Evolutionary conservation across 2,797 vertebrate species (phyloP).

Genomic region (Psittacula derbiana): DNA sequence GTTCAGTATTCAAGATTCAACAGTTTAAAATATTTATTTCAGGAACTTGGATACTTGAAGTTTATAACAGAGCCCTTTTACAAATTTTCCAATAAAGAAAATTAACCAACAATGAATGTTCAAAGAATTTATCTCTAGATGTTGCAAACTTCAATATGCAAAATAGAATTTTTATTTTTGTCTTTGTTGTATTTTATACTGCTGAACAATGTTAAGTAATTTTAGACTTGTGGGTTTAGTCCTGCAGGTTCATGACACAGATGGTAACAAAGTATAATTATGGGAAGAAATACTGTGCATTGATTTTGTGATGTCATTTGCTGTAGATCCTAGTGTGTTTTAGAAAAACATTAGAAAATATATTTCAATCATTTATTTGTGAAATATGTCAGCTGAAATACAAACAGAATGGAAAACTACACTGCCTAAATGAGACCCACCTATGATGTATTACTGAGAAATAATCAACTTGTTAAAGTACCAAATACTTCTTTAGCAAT

Average conservation of each 20-base stretch:
- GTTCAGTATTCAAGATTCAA: neutral
- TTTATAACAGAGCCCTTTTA: neutral
- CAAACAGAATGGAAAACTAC: neutral
- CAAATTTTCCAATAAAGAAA: neutral
- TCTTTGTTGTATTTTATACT: neutral
- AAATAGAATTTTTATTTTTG: neutral
- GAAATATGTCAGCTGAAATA: neutral
- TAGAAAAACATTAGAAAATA: neutral
- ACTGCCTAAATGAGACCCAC: neutral
- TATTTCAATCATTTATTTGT: neutral
- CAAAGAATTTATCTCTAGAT: neutral
- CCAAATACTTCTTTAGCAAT: neutral
- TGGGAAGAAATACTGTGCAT: neutral
- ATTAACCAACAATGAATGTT: neutral
- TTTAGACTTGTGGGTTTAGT: neutral
- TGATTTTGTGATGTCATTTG: neutral
- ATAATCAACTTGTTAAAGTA: neutral
- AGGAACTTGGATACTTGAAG: neutral
- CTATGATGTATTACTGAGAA: neutral
- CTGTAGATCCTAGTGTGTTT: neutral
- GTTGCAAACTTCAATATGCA: neutral
- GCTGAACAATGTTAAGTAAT: neutral
- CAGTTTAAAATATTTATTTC: neutral
- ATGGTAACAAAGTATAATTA: neutral
- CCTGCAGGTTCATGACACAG: neutral